These are phyloP conservation scores for Dicaeum eximium DNA, from an alignment of 2,113 vertebrate genomes.

Conservation along the genomic window DNA sequence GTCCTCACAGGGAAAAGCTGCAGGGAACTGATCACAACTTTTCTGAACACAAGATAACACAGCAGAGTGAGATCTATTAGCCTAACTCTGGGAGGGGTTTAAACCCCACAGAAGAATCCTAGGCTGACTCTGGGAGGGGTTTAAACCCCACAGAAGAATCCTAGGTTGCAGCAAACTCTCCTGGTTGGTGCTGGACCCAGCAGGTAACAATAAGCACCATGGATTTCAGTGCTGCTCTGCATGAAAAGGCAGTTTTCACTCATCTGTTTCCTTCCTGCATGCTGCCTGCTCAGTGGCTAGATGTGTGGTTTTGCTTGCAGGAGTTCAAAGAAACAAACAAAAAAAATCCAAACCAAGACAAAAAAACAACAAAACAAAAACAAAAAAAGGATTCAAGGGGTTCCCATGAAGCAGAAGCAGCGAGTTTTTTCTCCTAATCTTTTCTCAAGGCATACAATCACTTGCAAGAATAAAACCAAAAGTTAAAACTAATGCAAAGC, in stretches of 20 bases:
- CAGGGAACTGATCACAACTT: neutral
- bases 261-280: neutral
- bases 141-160: neutral
- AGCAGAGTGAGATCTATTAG: neutral
- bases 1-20: neutral
- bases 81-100: neutral
- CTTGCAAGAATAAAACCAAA: neutral
- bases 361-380: neutral
- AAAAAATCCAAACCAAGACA: neutral
- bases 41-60: neutral
- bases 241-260: neutral
- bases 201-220: neutral
- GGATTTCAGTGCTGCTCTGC: neutral
- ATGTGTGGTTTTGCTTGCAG: neutral
- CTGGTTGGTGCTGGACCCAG: neutral
- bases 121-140: neutral
- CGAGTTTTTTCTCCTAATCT: neutral
- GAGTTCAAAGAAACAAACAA: neutral
- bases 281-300: neutral
- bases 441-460: neutral
- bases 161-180: neutral
- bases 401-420: neutral
- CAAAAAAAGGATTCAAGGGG: neutral
- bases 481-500: neutral
- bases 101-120: neutral